Evolutionary conservation across 1,140 invertebrate genomes (phyloP), one percentile per base, ranked within the genome.

Genomic region (Pectinophora gossypiella): DNA sequence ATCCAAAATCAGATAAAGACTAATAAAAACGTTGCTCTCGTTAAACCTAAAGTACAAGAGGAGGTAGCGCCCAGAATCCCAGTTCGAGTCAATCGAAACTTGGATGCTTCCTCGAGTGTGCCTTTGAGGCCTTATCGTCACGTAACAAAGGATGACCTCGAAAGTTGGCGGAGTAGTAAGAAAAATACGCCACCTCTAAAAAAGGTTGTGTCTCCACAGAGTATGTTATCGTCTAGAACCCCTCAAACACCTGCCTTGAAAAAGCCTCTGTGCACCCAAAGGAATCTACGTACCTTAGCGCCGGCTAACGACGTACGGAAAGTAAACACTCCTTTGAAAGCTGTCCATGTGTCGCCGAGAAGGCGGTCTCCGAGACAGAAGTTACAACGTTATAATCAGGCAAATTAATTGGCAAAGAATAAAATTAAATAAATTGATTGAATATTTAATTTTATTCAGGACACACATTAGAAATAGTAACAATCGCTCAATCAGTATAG

Each of bases 361-460:
- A 71, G 76, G 69, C 61, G 74, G 20, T 85, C 82, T 32, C 82
- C 83, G 3, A 64, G 80, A 21, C 80, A 77, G 48, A 86, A 82
- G 47, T 18, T 66, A 46, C 68, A 68, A 52, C 68, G 73, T 35
- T 58, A 56, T 21, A 58, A 48, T 50, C 42, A 61, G 47, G 9
- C 35, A 32, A 55, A 54, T 43, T 20, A 57, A 43, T 16, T 51
- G 54, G n/a, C n/a, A n/a, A n/a, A n/a, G n/a, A n/a, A n/a, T n/a
- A n/a, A n/a, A 48, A 45, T 47, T 7, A 57, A 16, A 27, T 27
- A 6, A 27, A 27, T 27, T 27, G 5, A 13, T 13, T 15, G 2
- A 13, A 1, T 40, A 40, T 19, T 19, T 40, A 6, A 3, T 6
- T 2, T 40, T 27, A 27, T 40, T 16, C 16, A 16, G 16, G 38